These are phyloP conservation scores for Pangasius mekongensis DNA, from an alignment of 2,797 vertebrate genomes.

Conservation along the genomic window DNA sequence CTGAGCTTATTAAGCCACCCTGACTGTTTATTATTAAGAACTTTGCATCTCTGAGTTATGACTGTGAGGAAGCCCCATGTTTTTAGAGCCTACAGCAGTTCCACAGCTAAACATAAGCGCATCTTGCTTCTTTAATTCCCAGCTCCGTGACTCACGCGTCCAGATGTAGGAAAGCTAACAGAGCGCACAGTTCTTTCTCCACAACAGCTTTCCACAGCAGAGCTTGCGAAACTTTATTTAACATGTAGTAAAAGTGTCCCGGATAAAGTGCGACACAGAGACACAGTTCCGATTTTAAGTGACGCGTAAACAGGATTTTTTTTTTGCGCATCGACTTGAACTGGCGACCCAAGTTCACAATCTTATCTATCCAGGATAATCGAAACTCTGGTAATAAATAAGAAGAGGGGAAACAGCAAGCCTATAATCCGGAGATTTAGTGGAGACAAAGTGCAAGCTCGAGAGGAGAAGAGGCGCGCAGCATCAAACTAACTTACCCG, in stretches of 20 bases:
- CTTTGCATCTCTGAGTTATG: slow-evolving; percentile 5
- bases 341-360: not conserved
- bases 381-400: not conserved
- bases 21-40: not conserved
- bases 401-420: not conserved
- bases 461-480: not conserved
- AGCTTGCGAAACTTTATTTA: slow-evolving; percentile 41
- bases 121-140: slow-evolving; percentile 28
- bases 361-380: not conserved
- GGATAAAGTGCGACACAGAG: not conserved
- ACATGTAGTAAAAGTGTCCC: not conserved
- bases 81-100: slow-evolving; percentile 7
- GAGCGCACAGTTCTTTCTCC: not conserved
- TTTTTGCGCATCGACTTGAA: not conserved
- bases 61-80: not conserved
- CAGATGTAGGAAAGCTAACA: slow-evolving; percentile 47
- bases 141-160: slow-evolving; percentile 49
- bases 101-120: slow-evolving; percentile 18
- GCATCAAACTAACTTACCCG: slow-evolving; percentile 69
- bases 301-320: not conserved
- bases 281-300: not conserved
- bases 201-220: slow-evolving; percentile 13
- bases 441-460: not conserved
- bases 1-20: not conserved
- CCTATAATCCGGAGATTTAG: not conserved